phyloP scores from a whole-genome alignment of 2,113 vertebrate species.

The Tyrannus savana region DNA sequence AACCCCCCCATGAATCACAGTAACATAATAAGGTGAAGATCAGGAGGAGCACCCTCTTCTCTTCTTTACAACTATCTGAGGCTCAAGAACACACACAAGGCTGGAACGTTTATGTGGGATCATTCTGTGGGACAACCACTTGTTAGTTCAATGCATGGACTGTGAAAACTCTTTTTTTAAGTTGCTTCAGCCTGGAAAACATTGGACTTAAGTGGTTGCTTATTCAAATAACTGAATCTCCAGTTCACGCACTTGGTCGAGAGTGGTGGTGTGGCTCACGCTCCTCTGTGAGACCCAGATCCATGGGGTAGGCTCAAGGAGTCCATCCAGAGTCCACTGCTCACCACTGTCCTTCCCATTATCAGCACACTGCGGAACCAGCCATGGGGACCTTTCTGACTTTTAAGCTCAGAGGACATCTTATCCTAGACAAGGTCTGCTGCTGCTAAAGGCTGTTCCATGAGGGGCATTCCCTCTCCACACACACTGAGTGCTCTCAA shows the following conservation, averaged over 20 bases:
- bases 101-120: neutral
- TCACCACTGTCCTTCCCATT: neutral
- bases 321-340: neutral
- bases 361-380: neutral
- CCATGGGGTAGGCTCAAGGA: neutral
- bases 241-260: neutral
- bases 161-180: neutral
- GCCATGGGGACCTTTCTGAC: neutral
- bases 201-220: neutral
- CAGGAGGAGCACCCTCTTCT: neutral
- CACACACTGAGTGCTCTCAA: accelerated
- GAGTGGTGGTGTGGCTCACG: neutral
- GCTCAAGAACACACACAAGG: neutral
- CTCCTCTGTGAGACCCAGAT: neutral
- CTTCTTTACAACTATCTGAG: neutral
- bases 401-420: neutral
- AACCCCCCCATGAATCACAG: neutral
- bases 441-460: neutral
- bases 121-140: neutral
- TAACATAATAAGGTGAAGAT: neutral
- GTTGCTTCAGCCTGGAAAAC: neutral
- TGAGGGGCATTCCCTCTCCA: neutral
- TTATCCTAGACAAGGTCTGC: neutral
- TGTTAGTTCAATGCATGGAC: neutral
- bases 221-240: neutral